Conservation (phyloP, 2,888 invertebrate genomes). For the Epicampocera succincta region DNA sequence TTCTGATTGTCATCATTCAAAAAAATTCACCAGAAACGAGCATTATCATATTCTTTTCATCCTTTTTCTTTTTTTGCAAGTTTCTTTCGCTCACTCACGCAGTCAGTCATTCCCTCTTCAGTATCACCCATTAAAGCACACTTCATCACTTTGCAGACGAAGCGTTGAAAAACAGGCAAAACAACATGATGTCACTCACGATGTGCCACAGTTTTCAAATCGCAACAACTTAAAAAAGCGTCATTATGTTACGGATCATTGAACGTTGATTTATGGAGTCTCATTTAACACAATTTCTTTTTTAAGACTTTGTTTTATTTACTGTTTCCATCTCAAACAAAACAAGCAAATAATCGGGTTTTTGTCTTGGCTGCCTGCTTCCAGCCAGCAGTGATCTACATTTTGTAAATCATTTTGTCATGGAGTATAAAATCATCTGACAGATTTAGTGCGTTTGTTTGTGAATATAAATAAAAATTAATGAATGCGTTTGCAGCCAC, state of each 20-base stretch:
- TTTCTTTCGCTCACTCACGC: conserved; percentile 25
- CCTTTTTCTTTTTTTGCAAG: conserved; percentile 1
- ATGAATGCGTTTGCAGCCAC: conserved; percentile 1
- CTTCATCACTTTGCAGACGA: conserved; percentile 54
- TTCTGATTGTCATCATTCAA: conserved; percentile 51
- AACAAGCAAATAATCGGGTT: conserved; percentile 44
- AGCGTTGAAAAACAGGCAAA: conserved; percentile 41
- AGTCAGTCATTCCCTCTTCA: conserved; percentile 32
- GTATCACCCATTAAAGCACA: conserved; percentile 36
- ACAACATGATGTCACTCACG: conserved; percentile 60
- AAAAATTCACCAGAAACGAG: conserved; percentile 9
- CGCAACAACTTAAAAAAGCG: conserved; percentile 31
- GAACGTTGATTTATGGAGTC: conserved; percentile 66
- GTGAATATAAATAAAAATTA: conserved; percentile 14
- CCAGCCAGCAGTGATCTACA: conserved; percentile 34
- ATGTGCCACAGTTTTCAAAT: conserved; percentile 38
- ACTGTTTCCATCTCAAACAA: not conserved
- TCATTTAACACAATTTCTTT: conserved; percentile 51
- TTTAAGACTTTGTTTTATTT: not conserved
- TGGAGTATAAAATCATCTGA: conserved; percentile 55
- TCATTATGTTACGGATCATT: conserved; percentile 60
- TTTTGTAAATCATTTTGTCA: conserved; percentile 18
- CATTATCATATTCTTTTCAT: not conserved
- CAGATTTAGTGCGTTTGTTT: conserved; percentile 59
- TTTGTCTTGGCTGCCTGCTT: conserved; percentile 24